Percentiles rank a stretch among this genome's conserved stretches.
Evolutionary conservation across 2,888 invertebrate genomes (phyloP).

Genomic region (Cryptocheilus praepositus): DNA sequence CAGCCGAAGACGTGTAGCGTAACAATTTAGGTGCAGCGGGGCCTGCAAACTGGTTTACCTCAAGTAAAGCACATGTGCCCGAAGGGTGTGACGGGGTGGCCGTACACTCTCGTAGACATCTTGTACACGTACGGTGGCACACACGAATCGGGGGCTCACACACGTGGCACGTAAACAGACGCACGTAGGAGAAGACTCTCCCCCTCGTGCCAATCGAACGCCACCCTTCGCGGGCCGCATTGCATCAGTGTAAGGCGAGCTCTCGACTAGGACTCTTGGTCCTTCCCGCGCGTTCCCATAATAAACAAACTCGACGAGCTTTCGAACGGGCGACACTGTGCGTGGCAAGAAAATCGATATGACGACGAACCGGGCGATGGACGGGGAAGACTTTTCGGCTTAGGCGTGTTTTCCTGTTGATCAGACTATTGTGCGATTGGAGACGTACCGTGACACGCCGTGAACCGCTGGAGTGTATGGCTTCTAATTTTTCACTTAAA

Average conservation of each 20-base stretch:
- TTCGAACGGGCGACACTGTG: not conserved
- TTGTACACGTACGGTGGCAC: not conserved
- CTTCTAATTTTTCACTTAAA: too few species aligned
- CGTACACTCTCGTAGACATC: not conserved
- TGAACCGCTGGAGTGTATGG: too few species aligned
- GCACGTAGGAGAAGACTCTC: slow-evolving; percentile 13
- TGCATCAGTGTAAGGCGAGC: slow-evolving; percentile 63
- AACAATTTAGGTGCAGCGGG: too few species aligned
- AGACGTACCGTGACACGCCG: too few species aligned
- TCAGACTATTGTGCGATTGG: too few species aligned
- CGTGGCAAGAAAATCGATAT: slow-evolving; percentile 35
- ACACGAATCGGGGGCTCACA: not conserved
- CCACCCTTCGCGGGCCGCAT: slow-evolving; percentile 56
- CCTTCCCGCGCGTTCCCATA: slow-evolving; percentile 30
- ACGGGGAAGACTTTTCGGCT: too few species aligned
- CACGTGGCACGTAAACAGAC: slow-evolving; percentile 13
- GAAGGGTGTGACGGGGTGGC: slow-evolving; percentile 56
- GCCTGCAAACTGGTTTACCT: not conserved
- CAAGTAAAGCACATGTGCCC: slow-evolving; percentile 9
- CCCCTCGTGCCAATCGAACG: slow-evolving; percentile 53
- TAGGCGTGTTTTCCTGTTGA: too few species aligned
- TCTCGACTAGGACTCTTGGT: slow-evolving; percentile 54
- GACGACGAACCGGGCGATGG: slow-evolving; percentile 7
- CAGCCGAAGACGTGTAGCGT: not conserved
- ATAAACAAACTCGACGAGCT: slow-evolving; percentile 40